Base-by-base conservation (phyloP, 2,888 invertebrate genomes). In the Marronus borbonicus region DNA sequence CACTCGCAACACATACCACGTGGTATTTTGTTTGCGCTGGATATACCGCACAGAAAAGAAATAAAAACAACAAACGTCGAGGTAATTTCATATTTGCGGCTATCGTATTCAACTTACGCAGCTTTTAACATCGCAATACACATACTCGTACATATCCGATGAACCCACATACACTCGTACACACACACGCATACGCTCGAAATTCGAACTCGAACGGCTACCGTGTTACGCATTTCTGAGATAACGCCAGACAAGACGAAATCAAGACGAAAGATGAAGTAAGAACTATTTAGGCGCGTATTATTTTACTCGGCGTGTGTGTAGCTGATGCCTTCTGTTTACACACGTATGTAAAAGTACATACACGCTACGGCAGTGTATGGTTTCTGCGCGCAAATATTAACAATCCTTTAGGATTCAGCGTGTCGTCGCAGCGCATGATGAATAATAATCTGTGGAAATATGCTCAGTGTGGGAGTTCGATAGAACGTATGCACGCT, bases 41-140 rank as follows among this genome's bases (percentile, higher is more conserved):
- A 8, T 58, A 17, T 24, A 20, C 55, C 20, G 4, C 14, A 58
- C 24, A 17, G 20, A 58, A 58, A 8, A 58, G 5, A 20, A 52
- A 52, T 3, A 44, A 62, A 14, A 64, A 44, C 8, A 75, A 62
- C 62, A 81, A 81, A 81, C 82, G 83, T 82, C 82, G 81, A 82
- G 81, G 84, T 84, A 84, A 84, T 85, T 85, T 82, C 84, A 83
- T 84, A 84, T 83, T 82, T 80, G 82, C 79, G 83, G 82, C 83
- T 52, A 72, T 84, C 83, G 83, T 83, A 83, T 83, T 82, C 84
- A 82, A 83, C 83, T 28, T 68, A 82, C 82, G 82, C 31, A 20
- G 55, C 55, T 58, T 8, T n/a, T 58, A 58, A 12, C 44, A 44
- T 44, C 44, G 44, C 44, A 44, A 44, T 20, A 20, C 55, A 55